Evolutionary conservation across 2,888 invertebrate species (phyloP).

Genomic region (Meganola albula): DNA sequence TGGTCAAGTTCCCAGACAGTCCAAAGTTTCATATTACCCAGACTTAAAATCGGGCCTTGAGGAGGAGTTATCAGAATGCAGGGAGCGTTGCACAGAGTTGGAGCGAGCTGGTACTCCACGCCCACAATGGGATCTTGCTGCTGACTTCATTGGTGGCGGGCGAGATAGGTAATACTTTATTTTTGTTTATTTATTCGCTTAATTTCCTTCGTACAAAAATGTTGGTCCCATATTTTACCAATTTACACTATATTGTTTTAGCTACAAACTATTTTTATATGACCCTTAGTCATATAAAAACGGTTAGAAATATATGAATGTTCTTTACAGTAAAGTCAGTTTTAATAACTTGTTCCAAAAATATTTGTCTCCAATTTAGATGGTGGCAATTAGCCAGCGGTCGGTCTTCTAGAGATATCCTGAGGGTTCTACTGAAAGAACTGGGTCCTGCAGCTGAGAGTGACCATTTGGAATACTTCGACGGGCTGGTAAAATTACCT

Average conservation of each 20-base stretch:
- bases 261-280: too few relatives aligned
- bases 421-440: slow-evolving; percentile 64
- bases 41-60: slow-evolving; percentile 48
- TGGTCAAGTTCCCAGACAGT: too few relatives aligned
- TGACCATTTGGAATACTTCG: slow-evolving; percentile 65
- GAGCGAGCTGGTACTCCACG: slow-evolving; percentile 70
- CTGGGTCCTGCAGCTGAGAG: slow-evolving; percentile 68
- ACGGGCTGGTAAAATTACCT: slow-evolving; percentile 69
- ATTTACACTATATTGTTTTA: too few relatives aligned
- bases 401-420: slow-evolving; percentile 55
- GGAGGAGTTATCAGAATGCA: slow-evolving; percentile 58
- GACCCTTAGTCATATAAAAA: too few relatives aligned
- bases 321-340: too few relatives aligned
- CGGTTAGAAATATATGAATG: too few relatives aligned
- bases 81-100: slow-evolving; percentile 60
- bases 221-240: too few relatives aligned
- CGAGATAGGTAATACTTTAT: slow-evolving; percentile 45
- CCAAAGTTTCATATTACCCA: slow-evolving; percentile 17
- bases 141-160: slow-evolving; percentile 71
- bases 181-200: too few relatives aligned
- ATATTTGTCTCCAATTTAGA: slow-evolving; percentile 25
- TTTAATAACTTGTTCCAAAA: not conserved
- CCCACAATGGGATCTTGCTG: slow-evolving; percentile 70
- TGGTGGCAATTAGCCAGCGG: slow-evolving; percentile 67
- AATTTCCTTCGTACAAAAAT: too few relatives aligned